These are phyloP conservation scores for Lophura nycthemera DNA, from an alignment of 2,113 vertebrate genomes.

Conservation along the genomic window DNA sequence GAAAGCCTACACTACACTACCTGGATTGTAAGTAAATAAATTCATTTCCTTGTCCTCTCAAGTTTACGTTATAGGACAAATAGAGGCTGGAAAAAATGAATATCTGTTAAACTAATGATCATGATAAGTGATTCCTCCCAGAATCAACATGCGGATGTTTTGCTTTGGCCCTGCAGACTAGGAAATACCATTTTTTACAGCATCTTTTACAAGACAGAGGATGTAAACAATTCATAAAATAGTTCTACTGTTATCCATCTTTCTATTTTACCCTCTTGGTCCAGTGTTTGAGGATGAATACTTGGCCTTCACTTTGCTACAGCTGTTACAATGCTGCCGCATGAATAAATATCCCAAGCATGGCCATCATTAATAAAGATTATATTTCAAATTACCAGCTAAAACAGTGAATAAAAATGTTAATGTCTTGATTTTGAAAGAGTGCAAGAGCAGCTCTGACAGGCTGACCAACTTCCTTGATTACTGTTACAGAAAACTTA, in stretches of 20 bases:
- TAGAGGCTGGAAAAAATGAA: not conserved
- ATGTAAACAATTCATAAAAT: not conserved
- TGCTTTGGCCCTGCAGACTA: not conserved
- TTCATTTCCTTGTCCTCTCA: not conserved
- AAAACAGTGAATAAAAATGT: not conserved
- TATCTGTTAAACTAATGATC: not conserved
- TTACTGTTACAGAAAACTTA: not conserved
- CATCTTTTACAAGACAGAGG: not conserved
- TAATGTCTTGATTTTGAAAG: not conserved
- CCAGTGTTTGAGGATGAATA: slow-evolving; percentile 1
- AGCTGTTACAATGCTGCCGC: not conserved
- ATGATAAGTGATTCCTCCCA: not conserved
- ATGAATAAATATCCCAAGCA: slow-evolving; percentile 22
- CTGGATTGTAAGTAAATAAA: not conserved
- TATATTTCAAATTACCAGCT: slow-evolving; percentile 48
- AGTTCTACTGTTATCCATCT: not conserved
- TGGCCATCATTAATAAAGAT: not conserved
- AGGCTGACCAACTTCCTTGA: not conserved
- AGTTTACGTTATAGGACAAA: not conserved
- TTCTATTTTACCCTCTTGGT: slow-evolving; percentile 4
- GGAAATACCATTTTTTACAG: not conserved
- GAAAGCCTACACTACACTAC: not conserved
- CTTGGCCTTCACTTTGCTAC: not conserved
- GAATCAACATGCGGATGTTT: not conserved
- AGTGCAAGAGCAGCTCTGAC: not conserved